Evolutionary conservation across 2,797 vertebrate genomes (phyloP).

Genomic region (Myiotriccus ornatus): DNA sequence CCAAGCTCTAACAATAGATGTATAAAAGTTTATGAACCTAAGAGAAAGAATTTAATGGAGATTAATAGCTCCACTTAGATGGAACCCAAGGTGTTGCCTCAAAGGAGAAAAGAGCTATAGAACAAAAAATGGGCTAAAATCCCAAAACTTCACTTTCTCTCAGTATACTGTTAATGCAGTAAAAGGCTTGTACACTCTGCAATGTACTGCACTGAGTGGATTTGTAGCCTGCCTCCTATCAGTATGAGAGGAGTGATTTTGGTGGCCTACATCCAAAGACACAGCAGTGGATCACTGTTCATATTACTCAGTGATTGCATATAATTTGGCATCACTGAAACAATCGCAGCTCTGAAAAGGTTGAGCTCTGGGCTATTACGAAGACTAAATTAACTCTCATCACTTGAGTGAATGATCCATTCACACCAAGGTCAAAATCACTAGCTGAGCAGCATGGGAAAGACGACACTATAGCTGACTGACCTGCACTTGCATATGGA

Average conservation of each 20-base stretch:
- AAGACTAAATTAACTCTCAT: conserved; percentile 63
- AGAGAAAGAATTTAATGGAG: neutral
- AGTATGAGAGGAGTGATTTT: neutral
- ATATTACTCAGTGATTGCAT: conserved; percentile 50
- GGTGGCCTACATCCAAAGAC: conserved; percentile 32
- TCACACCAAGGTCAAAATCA: conserved; percentile 58
- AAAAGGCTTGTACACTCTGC: neutral
- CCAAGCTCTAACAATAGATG: neutral
- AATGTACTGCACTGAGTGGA: neutral
- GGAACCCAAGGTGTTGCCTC: neutral
- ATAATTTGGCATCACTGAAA: conserved; percentile 60
- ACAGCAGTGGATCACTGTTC: conserved; percentile 44
- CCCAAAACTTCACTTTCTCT: neutral
- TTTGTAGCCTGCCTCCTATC: neutral
- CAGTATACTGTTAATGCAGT: neutral
- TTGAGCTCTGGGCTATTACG: conserved; percentile 45
- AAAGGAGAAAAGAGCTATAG: neutral
- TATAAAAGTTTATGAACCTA: neutral
- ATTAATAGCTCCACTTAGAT: neutral
- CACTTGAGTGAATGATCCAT: conserved; percentile 58
- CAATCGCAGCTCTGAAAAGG: conserved; percentile 29
- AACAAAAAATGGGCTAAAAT: neutral
- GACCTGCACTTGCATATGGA: neutral
- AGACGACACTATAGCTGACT: neutral
- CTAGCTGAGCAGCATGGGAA: conserved; percentile 5